These are phyloP conservation scores for Ifrita kowaldi DNA, from an alignment of 2,113 vertebrate genomes.

Conservation along the genomic window DNA sequence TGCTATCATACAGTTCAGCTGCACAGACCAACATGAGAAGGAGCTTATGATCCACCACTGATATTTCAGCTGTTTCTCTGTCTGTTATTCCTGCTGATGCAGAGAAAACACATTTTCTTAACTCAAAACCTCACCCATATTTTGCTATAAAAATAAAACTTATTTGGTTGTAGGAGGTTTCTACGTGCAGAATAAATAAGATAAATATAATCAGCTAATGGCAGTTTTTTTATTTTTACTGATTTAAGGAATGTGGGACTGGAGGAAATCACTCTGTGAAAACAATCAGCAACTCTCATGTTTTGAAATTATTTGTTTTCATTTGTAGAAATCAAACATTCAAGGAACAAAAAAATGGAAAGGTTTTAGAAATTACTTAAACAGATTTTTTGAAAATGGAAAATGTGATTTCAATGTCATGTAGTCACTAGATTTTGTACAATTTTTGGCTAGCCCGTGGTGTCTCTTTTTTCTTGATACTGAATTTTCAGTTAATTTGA, in stretches of 20 bases:
- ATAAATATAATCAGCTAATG: background rate
- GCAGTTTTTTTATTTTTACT: background rate
- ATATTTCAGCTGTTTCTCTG: constrained; percentile 1
- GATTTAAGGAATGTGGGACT: background rate
- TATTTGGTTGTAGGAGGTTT: background rate
- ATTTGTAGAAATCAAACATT: background rate
- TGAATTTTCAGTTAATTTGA: background rate
- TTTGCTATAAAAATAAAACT: background rate
- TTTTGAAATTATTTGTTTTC: background rate
- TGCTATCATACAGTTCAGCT: constrained; percentile 13
- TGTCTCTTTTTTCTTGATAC: background rate
- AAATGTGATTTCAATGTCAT: background rate
- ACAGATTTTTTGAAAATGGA: background rate
- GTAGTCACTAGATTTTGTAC: background rate
- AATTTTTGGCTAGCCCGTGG: background rate
- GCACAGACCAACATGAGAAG: constrained; percentile 23
- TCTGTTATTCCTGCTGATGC: constrained; percentile 9
- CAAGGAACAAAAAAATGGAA: background rate
- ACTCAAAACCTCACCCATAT: background rate
- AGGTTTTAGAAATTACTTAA: background rate
- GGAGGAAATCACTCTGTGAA: background rate
- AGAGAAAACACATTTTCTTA: background rate
- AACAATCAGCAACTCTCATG: background rate
- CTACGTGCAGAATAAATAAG: background rate
- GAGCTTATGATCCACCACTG: background rate